These are phyloP conservation scores for Daubentonia madagascariensis DNA, from an alignment of 2,113 vertebrate genomes.

Conservation along the genomic window DNA sequence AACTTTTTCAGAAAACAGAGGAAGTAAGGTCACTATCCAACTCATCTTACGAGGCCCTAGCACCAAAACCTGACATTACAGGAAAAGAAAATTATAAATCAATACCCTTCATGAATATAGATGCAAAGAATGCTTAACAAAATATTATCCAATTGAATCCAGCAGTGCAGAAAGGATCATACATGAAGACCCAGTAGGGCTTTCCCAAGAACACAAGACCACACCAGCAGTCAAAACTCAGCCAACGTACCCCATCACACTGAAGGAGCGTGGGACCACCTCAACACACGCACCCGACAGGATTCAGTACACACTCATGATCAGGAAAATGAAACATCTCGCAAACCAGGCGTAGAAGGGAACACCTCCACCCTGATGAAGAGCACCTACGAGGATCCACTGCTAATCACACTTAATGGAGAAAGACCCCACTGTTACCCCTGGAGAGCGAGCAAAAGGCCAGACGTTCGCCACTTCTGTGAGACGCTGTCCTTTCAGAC, in stretches of 20 bases:
- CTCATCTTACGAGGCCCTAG: not conserved
- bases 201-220: not conserved
- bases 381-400: not conserved
- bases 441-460: not conserved
- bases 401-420: not conserved
- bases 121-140: not conserved
- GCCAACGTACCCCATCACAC: accelerated
- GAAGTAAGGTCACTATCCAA: not conserved
- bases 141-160: accelerated
- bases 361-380: accelerated
- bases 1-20: not conserved
- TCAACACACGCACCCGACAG: not conserved
- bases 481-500: not conserved
- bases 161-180: not conserved
- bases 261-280: not conserved
- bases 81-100: not conserved
- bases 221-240: not conserved
- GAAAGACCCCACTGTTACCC: not conserved
- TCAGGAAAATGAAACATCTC: not conserved
- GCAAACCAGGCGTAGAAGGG: not conserved
- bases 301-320: not conserved
- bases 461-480: accelerated
- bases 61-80: not conserved
- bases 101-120: not conserved
- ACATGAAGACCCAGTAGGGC: accelerated